Conservation (phyloP, 2,797 vertebrate genomes). For the Manis crassicaudata region DNA sequence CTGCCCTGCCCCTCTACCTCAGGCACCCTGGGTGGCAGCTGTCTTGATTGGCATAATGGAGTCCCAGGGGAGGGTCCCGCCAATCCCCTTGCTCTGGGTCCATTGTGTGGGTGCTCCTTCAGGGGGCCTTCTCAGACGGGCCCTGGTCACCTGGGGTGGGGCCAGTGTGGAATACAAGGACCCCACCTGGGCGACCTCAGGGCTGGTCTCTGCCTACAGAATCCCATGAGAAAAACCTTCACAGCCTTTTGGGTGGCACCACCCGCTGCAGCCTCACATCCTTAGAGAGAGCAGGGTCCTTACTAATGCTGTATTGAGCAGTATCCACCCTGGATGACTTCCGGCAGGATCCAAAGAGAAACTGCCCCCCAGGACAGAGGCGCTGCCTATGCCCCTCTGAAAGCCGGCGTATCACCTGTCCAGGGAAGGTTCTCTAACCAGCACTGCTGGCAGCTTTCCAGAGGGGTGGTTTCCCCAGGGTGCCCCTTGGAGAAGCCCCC, state of each 20-base stretch:
- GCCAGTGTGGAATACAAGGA: background rate
- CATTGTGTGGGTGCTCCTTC: fast-evolving
- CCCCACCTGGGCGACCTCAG: too few species aligned
- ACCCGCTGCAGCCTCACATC: background rate
- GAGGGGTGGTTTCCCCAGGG: background rate
- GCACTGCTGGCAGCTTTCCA: background rate
- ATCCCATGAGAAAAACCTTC: background rate
- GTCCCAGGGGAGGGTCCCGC: background rate
- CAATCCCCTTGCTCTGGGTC: background rate
- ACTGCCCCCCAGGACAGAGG: background rate
- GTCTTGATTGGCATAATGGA: background rate
- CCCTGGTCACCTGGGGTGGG: fast-evolving
- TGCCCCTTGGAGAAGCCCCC: background rate
- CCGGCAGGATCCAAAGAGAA: background rate
- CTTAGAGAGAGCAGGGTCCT: background rate
- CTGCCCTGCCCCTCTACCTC: background rate
- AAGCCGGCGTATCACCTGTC: background rate
- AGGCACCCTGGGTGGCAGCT: background rate
- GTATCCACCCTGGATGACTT: background rate
- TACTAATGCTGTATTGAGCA: background rate
- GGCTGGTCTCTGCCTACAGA: background rate
- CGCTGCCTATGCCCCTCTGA: background rate
- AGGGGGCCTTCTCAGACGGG: background rate
- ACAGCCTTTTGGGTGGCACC: background rate
- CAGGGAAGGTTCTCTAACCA: background rate